These are phyloP conservation scores for Phaedon cochleariae DNA, from an alignment of 2,888 invertebrate species.

Conservation along the genomic window DNA sequence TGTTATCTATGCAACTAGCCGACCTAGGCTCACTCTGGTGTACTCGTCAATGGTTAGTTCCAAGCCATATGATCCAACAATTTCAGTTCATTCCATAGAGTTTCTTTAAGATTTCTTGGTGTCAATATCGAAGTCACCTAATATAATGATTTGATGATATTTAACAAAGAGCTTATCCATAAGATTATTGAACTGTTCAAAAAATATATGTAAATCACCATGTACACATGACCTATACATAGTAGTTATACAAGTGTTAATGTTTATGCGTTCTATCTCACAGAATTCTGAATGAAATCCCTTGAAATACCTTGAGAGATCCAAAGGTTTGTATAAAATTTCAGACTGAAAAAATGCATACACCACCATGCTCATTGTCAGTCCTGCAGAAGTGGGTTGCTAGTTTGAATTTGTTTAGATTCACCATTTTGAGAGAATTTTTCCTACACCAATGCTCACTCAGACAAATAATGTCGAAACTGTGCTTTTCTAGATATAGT, in stretches of 20 bases:
- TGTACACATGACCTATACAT: neutral
- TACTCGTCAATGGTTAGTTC: neutral
- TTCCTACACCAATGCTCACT: neutral
- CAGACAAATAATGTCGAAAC: constrained; percentile 7
- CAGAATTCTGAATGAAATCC: neutral
- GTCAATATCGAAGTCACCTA: no score
- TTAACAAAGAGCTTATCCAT: neutral
- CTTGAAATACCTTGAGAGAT: neutral
- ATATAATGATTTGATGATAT: no score
- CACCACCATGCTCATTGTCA: neutral
- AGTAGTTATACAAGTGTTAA: neutral
- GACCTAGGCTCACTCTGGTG: neutral
- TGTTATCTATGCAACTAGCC: neutral
- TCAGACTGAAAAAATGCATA: neutral
- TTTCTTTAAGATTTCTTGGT: neutral
- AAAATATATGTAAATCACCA: neutral
- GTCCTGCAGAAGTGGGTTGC: neutral
- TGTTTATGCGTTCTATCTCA: neutral
- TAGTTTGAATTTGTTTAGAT: neutral
- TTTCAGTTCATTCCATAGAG: neutral
- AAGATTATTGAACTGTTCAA: no score
- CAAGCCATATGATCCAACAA: neutral
- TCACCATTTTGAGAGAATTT: neutral
- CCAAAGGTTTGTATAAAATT: neutral
- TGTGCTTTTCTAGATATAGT: constrained; percentile 1